These are phyloP conservation scores for Scomber japonicus DNA, from an alignment of 2,113 vertebrate species.

Conservation along the genomic window DNA sequence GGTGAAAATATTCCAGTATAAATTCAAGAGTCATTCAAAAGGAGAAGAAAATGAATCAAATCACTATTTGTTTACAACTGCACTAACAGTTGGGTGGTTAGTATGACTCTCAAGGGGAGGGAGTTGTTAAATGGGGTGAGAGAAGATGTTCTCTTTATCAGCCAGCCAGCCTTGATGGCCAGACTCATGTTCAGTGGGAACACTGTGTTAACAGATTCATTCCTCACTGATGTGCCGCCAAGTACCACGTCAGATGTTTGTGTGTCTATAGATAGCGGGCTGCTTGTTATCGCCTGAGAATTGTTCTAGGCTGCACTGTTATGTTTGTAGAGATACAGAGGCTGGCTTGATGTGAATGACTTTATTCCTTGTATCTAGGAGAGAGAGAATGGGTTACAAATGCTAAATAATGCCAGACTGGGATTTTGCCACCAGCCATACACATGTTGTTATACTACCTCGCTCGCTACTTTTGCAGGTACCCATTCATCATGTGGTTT, in stretches of 20 bases:
- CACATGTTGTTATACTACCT: not conserved
- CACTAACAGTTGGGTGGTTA: not conserved
- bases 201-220: slow-evolving; percentile 51
- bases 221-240: slow-evolving; percentile 53
- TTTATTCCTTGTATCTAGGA: slow-evolving; percentile 9
- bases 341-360: slow-evolving; percentile 41
- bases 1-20: not conserved
- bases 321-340: slow-evolving; percentile 34
- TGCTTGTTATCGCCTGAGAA: slow-evolving; percentile 63
- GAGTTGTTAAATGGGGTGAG: slow-evolving; percentile 9
- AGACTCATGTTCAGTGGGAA: slow-evolving; percentile 70
- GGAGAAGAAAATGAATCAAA: not conserved
- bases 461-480: not conserved
- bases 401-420: not conserved
- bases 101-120: slow-evolving; percentile 5
- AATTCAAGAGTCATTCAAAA: not conserved
- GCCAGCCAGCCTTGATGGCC: slow-evolving; percentile 72
- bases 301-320: slow-evolving; percentile 50
- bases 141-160: slow-evolving; percentile 68
- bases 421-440: not conserved
- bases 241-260: slow-evolving; percentile 67
- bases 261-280: slow-evolving; percentile 61
- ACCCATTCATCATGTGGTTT: not conserved
- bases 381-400: slow-evolving; percentile 8
- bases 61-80: slow-evolving; percentile 34